Percentiles rank a stretch among this genome's conserved stretches.
These are phyloP conservation scores for Spilosoma lubricipeda DNA, from an alignment of 2,888 invertebrate species.

Conservation along the genomic window DNA sequence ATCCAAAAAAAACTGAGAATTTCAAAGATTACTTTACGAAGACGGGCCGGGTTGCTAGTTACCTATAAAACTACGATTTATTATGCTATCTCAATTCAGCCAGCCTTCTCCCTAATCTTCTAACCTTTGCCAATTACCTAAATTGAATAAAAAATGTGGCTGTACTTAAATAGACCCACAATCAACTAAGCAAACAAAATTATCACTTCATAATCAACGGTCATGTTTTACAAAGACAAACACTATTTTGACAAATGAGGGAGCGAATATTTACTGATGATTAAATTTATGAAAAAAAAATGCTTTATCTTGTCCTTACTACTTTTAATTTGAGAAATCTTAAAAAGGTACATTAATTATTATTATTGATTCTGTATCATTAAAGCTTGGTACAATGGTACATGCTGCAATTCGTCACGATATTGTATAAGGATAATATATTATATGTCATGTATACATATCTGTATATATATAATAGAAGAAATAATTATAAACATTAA, in stretches of 20 bases:
- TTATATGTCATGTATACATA: neutral
- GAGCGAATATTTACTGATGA: neutral
- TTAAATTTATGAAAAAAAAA: neutral
- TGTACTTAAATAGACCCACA: neutral
- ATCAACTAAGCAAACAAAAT: neutral
- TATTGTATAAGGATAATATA: neutral
- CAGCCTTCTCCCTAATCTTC: neutral
- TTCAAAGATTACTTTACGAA: too few species aligned
- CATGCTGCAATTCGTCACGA: neutral
- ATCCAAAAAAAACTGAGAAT: too few species aligned
- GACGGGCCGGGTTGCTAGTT: neutral
- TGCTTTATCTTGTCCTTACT: too few species aligned
- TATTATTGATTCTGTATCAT: neutral
- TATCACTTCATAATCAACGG: neutral
- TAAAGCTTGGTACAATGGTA: neutral
- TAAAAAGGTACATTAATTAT: neutral
- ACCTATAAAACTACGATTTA: neutral
- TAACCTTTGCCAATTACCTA: neutral
- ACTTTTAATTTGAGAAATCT: neutral
- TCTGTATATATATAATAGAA: neutral
- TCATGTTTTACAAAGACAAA: neutral
- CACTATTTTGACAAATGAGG: neutral
- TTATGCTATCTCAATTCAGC: neutral
- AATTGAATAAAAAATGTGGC: neutral
- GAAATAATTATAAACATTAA: neutral